Evolutionary conservation across 2,797 vertebrate species (phyloP).

Genomic region (Sparus aurata): DNA sequence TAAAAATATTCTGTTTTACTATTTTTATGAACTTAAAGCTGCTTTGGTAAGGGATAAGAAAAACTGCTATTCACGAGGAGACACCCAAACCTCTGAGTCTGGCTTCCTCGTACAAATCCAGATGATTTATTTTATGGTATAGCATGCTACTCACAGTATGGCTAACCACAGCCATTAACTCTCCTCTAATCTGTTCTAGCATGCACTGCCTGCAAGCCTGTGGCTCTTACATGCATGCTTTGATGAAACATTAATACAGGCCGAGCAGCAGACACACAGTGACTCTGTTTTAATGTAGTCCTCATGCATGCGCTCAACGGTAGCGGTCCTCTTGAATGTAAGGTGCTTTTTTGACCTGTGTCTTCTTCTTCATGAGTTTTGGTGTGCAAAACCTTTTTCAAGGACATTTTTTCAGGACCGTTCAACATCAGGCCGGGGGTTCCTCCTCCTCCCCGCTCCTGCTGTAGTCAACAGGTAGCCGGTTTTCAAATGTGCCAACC

Average conservation of each 20-base stretch:
- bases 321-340: conserved; percentile 81
- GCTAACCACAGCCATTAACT: conserved; percentile 67
- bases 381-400: conserved; percentile 44
- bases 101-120: conserved; percentile 60
- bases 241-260: conserved; percentile 57
- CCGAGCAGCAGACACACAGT: conserved; percentile 50
- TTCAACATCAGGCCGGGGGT: conserved; percentile 59
- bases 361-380: conserved; percentile 66
- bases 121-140: conserved; percentile 68
- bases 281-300: conserved; percentile 65
- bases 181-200: conserved; percentile 70
- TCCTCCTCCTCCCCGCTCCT: conserved; percentile 43
- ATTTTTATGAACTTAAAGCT: conserved; percentile 74
- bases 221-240: conserved; percentile 74
- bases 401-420: conserved; percentile 72
- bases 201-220: conserved; percentile 76
- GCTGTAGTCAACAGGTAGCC: conserved; percentile 76
- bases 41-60: conserved; percentile 50
- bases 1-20: conserved; percentile 66
- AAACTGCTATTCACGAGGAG: conserved; percentile 57
- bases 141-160: conserved; percentile 70
- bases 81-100: conserved; percentile 63
- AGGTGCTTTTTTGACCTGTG: conserved; percentile 78
- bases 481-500: conserved; percentile 83
- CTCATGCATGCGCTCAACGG: conserved; percentile 80